Conservation (phyloP, 2,888 invertebrate species). For the Chironomus riparius region DNA sequence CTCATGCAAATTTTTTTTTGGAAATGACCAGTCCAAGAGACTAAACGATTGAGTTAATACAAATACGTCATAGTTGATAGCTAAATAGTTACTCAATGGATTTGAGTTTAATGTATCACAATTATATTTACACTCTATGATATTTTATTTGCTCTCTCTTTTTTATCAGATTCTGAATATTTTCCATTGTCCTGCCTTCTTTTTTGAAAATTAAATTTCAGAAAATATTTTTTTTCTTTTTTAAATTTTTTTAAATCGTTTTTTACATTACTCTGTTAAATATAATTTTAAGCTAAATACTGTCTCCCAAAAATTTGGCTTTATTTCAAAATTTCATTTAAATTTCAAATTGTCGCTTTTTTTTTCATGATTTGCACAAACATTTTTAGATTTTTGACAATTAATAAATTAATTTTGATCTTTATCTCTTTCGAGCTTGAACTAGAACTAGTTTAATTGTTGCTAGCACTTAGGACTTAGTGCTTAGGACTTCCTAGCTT, state of each 20-base stretch:
- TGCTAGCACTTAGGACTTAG: too few species aligned
- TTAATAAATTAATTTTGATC: too few species aligned
- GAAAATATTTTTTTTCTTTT: constrained; percentile 6
- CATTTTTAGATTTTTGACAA: too few species aligned
- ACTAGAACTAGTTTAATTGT: too few species aligned
- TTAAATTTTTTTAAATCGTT: background rate
- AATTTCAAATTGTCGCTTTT: background rate
- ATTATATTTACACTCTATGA: constrained; percentile 22
- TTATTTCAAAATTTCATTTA: background rate
- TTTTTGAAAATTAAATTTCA: background rate
- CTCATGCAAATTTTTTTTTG: too few species aligned
- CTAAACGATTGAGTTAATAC: background rate
- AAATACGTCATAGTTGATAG: background rate
- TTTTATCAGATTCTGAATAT: background rate
- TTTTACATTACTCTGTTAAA: constrained; percentile 1
- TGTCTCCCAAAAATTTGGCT: constrained; percentile 21
- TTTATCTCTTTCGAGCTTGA: too few species aligned
- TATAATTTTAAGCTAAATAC: constrained; percentile 24
- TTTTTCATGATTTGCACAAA: too few species aligned
- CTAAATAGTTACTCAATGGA: background rate
- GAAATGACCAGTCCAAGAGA: too few species aligned
- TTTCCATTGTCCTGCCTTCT: background rate
- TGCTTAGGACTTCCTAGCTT: too few species aligned
- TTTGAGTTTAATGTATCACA: constrained; percentile 22
- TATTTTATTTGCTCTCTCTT: background rate